These are phyloP conservation scores for Drosophila helvetica DNA, from an alignment of 2,888 invertebrate genomes.

Conservation along the genomic window DNA sequence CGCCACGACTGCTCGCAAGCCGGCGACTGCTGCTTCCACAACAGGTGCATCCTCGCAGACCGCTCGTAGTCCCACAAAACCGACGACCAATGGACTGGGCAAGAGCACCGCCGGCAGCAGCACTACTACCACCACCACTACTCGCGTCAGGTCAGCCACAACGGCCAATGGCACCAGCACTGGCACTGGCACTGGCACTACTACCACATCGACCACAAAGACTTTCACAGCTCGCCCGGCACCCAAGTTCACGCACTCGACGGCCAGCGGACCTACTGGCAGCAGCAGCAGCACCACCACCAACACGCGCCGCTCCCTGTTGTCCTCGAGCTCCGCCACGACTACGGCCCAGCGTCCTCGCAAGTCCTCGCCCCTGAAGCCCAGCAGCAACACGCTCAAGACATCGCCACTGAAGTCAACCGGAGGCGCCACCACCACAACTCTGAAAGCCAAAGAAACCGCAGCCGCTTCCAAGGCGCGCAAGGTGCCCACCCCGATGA, in stretches of 20 bases:
- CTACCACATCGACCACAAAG: conserved; percentile 71
- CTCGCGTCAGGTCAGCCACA: conserved; percentile 55
- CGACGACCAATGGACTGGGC: conserved; percentile 55
- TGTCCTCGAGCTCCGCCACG: conserved; percentile 29
- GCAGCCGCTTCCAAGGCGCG: conserved; percentile 38
- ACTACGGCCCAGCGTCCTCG: conserved; percentile 50
- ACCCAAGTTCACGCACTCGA: conserved; percentile 71
- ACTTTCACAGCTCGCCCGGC: conserved; percentile 81
- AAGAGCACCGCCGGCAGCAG: conserved; percentile 20
- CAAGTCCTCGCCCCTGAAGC: conserved; percentile 69
- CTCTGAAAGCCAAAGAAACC: conserved; percentile 74
- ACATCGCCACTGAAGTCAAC: conserved; percentile 41
- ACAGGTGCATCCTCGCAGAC: conserved; percentile 25
- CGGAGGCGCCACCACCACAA: conserved; percentile 43
- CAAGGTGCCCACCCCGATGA: conserved; percentile 41
- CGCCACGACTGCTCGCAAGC: conserved; percentile 70
- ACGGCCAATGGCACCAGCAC: conserved; percentile 22
- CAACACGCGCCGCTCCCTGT: conserved; percentile 42
- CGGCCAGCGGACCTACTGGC: conserved; percentile 28
- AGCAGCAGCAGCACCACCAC: conserved; percentile 62
- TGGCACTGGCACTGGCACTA: conserved; percentile 24
- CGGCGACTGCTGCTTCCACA: conserved; percentile 34
- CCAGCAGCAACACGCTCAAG: conserved; percentile 17
- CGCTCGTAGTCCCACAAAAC: conserved; percentile 71
- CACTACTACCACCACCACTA: conserved; percentile 33